Base-by-base conservation (phyloP, 2,113 vertebrate genomes). In the Epinephelus lanceolatus region DNA sequence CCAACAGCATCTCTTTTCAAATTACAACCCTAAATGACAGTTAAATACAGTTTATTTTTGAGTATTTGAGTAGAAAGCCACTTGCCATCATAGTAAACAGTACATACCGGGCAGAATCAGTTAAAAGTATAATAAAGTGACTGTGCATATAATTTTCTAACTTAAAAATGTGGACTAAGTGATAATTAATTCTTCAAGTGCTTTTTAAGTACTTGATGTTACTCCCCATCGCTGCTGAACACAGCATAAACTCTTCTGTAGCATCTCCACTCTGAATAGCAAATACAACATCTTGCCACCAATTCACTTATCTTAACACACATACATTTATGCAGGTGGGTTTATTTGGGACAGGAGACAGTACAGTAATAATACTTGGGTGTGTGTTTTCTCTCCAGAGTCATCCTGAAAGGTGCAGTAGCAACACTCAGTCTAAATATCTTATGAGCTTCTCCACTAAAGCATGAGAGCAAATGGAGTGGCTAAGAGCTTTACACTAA, bases 401-500 rank as follows among this genome's bases (percentile, higher is more conserved):
- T 23, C 63, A 61, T 62, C 60, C 60, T 62, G 17, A 30, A 61
- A 33, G 15, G 9, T 18, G 17, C 59, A 33, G 60, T 30, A 62
- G 30, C 60, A 40, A 62, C 60, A 12, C 60, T 60, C 2, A 18
- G 4, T 27, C 59, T 78, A 51, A 52, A 71, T 63, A 53, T 79
- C 47, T 55, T n/a, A 53, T 42, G 56, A 71, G 47, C 30, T 40
- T 71, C 57, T 79, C 11, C 33, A 42, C 11, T 21, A 65, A 27
- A 62, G 42, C 37, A 66, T 10, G 11, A 17, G 25, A 52, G 37
- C 23, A 80, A 71, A 71, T 71, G 57, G 59, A 71, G 67, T 45
- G 60, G 40, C 51, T 71, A 71, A 80, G 19, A 63, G 69, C 51
- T 65, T 33, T 33, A 57, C 79, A 74, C 30, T 6, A 42, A 66